These are phyloP conservation scores for Ahaetulla prasina DNA, from an alignment of 2,113 vertebrate species.

Conservation along the genomic window DNA sequence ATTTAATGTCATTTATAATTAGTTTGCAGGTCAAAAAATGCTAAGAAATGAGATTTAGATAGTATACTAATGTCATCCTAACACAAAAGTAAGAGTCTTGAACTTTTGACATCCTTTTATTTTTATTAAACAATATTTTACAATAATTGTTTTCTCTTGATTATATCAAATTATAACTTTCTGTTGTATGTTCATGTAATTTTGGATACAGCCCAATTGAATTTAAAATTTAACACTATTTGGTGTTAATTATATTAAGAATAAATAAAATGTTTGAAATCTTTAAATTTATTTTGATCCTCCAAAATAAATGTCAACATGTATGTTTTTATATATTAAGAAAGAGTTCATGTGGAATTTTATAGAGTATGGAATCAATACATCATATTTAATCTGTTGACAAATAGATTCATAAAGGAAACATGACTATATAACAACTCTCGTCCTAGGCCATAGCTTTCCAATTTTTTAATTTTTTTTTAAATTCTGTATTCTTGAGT, in stretches of 20 bases:
- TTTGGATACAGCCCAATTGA: neutral
- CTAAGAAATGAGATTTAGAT: neutral
- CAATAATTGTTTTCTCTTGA: neutral
- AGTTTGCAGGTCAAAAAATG: neutral
- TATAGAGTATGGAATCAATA: neutral
- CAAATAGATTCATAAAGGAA: neutral
- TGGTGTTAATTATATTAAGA: neutral
- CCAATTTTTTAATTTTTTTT: neutral
- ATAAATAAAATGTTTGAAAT: neutral
- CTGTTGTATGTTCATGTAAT: neutral
- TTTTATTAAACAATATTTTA: neutral
- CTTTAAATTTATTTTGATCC: neutral
- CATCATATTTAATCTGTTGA: neutral
- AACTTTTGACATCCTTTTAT: neutral
- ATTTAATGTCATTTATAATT: neutral
- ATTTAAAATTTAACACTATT: neutral
- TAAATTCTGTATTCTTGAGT: neutral
- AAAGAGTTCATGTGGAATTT: neutral
- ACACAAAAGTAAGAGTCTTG: neutral
- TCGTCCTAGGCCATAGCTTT: neutral
- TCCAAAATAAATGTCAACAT: neutral
- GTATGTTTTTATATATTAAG: neutral
- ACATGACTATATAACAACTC: neutral
- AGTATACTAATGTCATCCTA: neutral
- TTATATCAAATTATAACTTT: neutral